Evolutionary conservation across 2,888 invertebrate species (phyloP).

Genomic region (Eristalis intricaria): DNA sequence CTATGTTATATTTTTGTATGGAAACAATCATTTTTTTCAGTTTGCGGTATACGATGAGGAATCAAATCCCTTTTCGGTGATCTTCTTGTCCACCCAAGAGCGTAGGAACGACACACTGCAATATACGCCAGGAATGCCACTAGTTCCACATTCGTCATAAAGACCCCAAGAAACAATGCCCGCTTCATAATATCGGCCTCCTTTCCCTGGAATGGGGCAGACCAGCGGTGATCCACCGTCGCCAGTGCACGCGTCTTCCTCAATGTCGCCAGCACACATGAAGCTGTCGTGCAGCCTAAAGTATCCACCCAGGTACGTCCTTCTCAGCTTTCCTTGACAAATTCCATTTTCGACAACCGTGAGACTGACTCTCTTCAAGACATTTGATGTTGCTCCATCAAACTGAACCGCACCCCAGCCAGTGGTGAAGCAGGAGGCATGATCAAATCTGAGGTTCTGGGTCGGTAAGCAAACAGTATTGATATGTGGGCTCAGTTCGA

Average conservation of each 20-base stretch:
- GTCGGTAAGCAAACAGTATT: conserved; percentile 87
- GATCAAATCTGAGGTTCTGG: conserved; percentile 78
- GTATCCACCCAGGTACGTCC: conserved; percentile 86
- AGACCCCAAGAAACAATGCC: conserved; percentile 93
- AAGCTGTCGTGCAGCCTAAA: conserved; percentile 87
- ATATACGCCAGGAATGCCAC: conserved; percentile 88
- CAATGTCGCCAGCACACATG: conserved; percentile 90
- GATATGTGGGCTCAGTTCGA: conserved; percentile 85
- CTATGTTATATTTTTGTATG: no score
- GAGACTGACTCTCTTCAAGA: conserved; percentile 87
- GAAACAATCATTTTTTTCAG: neutral
- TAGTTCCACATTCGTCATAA: conserved; percentile 85
- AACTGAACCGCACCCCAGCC: conserved; percentile 80
- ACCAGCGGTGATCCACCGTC: conserved; percentile 92
- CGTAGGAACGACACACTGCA: conserved; percentile 86
- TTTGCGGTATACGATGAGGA: neutral
- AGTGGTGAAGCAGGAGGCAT: conserved; percentile 77
- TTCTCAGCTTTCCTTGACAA: conserved; percentile 83
- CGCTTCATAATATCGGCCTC: conserved; percentile 77
- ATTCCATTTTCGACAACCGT: conserved; percentile 84
- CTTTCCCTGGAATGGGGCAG: conserved; percentile 83
- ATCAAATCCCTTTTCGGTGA: conserved; percentile 53
- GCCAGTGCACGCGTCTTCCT: conserved; percentile 88
- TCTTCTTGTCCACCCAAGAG: conserved; percentile 87
- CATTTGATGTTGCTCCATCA: conserved; percentile 82